These are phyloP conservation scores for Hybognathus amarus DNA, from an alignment of 2,797 vertebrate genomes.

Conservation along the genomic window DNA sequence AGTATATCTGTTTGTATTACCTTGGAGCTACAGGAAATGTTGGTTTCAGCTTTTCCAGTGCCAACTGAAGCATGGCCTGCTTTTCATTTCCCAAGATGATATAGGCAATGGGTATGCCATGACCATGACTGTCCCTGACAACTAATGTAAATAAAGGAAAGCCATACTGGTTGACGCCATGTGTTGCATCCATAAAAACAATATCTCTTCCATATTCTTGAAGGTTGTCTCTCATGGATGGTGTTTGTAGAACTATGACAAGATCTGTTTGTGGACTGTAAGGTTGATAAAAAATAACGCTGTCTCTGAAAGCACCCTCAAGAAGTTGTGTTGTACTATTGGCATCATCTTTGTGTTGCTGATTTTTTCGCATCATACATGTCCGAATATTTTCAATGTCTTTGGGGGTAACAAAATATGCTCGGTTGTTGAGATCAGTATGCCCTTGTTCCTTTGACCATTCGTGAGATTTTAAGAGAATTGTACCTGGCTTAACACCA, in stretches of 20 bases:
- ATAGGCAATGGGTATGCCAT: slow-evolving; percentile 1
- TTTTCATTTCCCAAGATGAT: slow-evolving; percentile 23
- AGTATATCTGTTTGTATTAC: no score
- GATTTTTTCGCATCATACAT: slow-evolving; percentile 14
- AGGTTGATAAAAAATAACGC: background rate
- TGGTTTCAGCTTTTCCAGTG: background rate
- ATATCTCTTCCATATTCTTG: slow-evolving; percentile 17
- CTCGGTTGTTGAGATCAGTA: background rate
- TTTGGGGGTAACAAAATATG: slow-evolving; percentile 18
- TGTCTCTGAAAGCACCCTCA: background rate
- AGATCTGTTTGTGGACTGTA: background rate
- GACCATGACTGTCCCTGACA: slow-evolving; percentile 20
- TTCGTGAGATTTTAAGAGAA: slow-evolving; percentile 14
- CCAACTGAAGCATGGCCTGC: slow-evolving; percentile 16
- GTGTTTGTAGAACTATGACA: slow-evolving; percentile 26
- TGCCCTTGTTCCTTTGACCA: slow-evolving; percentile 4
- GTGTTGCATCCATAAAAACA: slow-evolving; percentile 7
- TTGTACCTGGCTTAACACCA: slow-evolving; percentile 10
- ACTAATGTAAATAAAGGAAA: slow-evolving; percentile 22
- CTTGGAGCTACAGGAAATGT: no score
- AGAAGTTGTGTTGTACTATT: background rate
- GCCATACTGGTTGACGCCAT: slow-evolving; percentile 13
- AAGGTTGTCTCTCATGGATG: slow-evolving; percentile 4
- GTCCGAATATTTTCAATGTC: slow-evolving; percentile 23
- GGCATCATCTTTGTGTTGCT: slow-evolving; percentile 17